These are phyloP conservation scores for Poeciliopsis gracilis DNA, from an alignment of 2,797 vertebrate species.

Conservation along the genomic window DNA sequence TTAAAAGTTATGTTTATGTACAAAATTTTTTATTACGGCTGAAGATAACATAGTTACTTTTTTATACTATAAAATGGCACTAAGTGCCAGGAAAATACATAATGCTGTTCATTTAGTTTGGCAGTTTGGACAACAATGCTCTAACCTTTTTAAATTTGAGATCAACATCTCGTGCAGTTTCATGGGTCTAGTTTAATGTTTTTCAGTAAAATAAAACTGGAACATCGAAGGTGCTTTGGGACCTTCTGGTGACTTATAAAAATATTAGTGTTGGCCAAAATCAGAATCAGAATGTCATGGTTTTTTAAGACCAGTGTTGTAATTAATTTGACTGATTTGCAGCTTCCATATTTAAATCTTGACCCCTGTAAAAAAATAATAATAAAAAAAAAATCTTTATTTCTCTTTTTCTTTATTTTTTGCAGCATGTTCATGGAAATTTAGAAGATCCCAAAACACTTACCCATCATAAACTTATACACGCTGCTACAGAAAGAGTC, in stretches of 20 bases:
- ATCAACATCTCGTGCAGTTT: not conserved
- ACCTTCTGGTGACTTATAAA: not conserved
- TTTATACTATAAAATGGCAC: not conserved
- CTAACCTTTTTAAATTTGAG: no score
- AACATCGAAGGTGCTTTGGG: not conserved
- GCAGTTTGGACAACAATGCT: no score
- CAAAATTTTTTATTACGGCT: not conserved
- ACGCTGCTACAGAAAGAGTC: slow-evolving; percentile 92
- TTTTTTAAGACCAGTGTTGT: not conserved
- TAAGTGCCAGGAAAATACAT: no score
- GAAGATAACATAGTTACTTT: not conserved
- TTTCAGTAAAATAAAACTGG: not conserved
- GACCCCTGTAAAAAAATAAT: not conserved
- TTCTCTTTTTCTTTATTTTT: slow-evolving; percentile 30
- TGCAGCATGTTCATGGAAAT: slow-evolving; percentile 89
- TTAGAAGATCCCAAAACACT: slow-evolving; percentile 95
- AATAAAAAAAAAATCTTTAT: not conserved
- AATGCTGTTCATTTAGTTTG: no score
- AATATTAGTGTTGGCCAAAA: no score
- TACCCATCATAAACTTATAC: slow-evolving; percentile 93
- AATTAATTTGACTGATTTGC: not conserved
- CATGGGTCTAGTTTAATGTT: not conserved
- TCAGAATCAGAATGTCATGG: not conserved
- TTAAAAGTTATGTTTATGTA: not conserved
- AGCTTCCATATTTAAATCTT: not conserved